Evolutionary conservation across 2,113 vertebrate genomes (phyloP), one percentile per base, ranked within the genome.

Genomic region (Promerops cafer): DNA sequence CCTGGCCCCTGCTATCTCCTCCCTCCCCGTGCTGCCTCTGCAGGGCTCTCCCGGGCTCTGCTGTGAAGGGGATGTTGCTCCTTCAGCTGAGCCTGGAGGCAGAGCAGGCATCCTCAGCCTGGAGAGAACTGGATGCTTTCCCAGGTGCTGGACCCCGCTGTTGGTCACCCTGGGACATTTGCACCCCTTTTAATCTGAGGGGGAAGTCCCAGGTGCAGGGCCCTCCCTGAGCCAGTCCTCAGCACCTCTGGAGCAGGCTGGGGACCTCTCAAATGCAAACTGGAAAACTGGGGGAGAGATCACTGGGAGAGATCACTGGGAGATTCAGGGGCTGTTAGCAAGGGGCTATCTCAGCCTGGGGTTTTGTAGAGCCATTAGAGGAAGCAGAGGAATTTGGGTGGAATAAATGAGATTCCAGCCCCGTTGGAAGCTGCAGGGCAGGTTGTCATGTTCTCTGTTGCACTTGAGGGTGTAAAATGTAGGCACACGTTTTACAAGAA

Each of bases 321-420:
- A 11, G 12, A 23, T 12, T n/a, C 16, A 21, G 40, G 61, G 33
- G 9, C 59, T 4, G 13, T 23, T 40, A 35, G 42, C 57, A 22
- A 57, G 26, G 39, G 16, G 47, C 26, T 27, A 2, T 26, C 35
- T 44, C 56, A n/a, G 56, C 71, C 45, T 16, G 40, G 66, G 42
- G 4, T 53, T 52, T n/a, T 0, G 0, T 11, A 53, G 23, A 18
- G 28, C 31, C 10, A 0, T 23, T 23, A 6, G 35, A 31, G 66
- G 84, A 50, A 63, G n/a, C 19, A 3, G 54, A 87, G 44, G 47
- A 17, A 42, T 75, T 52, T 54, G 68, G 44, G 27, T 14, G 39
- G 35, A 28, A n/a, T 8, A 5, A 37, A 15, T 3, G 16, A 9
- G 56, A 9, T 74, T 56, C 20, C 22, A 18, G 0, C 22, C 61